phyloP scores from a whole-genome alignment of 1,140 invertebrate genomes.

The Ostrea edulis region DNA sequence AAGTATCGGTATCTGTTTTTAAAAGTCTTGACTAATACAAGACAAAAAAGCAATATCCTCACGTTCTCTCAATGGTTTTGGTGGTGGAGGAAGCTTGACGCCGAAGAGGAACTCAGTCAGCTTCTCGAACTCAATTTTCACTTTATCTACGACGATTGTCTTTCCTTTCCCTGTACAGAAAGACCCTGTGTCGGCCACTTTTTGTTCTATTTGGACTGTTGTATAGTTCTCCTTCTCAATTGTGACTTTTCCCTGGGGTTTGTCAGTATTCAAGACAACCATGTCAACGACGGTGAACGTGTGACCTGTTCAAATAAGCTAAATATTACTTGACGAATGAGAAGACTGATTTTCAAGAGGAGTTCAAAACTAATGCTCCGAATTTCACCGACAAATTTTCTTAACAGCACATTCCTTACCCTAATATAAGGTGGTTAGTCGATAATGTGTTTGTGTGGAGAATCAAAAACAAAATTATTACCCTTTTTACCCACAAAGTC shows the following conservation, averaged over 20 bases:
- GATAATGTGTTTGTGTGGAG: neutral
- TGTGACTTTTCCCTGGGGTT: neutral
- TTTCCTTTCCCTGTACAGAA: neutral
- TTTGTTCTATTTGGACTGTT: neutral
- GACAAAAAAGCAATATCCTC: neutral
- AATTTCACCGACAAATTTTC: too few species aligned
- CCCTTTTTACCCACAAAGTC: conserved; percentile 5
- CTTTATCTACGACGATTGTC: neutral
- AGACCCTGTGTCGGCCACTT: neutral
- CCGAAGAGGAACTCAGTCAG: neutral
- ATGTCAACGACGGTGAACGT: neutral
- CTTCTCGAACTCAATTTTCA: neutral
- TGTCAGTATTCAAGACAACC: neutral
- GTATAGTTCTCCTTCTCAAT: neutral
- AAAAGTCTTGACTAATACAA: too few species aligned
- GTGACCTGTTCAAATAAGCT: neutral
- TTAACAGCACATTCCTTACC: too few species aligned
- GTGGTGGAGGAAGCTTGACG: conserved; percentile 18
- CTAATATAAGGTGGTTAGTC: too few species aligned
- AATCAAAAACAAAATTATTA: neutral
- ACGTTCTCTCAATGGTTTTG: neutral
- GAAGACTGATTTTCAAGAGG: neutral
- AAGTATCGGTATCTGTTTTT: too few species aligned
- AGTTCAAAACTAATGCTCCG: too few species aligned
- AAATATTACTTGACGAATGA: neutral